Conservation (phyloP, 2,113 vertebrate species). For the Eubucco bourcierii region DNA sequence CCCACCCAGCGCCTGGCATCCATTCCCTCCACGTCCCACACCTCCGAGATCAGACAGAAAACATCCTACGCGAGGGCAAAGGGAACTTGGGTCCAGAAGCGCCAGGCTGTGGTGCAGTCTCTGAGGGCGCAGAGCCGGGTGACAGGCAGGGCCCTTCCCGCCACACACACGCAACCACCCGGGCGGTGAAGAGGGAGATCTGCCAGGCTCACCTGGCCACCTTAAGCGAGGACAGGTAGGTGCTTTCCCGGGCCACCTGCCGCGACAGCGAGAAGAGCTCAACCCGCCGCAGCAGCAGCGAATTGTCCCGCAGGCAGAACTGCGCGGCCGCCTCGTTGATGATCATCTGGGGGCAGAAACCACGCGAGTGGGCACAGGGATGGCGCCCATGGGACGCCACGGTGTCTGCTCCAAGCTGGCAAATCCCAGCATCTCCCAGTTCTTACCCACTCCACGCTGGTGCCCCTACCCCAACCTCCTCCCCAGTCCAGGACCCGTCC, state of each 20-base stretch:
- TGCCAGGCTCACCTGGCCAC: slow-evolving; percentile 83
- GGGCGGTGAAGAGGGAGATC: accelerated
- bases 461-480: neutral
- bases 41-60: neutral
- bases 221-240: slow-evolving; percentile 91
- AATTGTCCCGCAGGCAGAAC: slow-evolving; percentile 95
- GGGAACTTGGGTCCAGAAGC: neutral
- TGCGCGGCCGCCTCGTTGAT: slow-evolving; percentile 96
- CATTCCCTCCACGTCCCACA: neutral
- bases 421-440: neutral
- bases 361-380: accelerated
- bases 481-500: neutral
- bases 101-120: neutral
- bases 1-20: neutral
- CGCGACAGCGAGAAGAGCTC: slow-evolving; percentile 94
- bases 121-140: accelerated
- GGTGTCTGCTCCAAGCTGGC: neutral
- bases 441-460: neutral
- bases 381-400: neutral
- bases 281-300: slow-evolving; percentile 89
- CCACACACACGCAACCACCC: too few species aligned
- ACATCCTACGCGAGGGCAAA: neutral
- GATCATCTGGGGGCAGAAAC: slow-evolving; percentile 81
- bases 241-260: slow-evolving; percentile 93
- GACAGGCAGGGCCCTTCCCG: neutral